Evolutionary conservation across 2,888 invertebrate species (phyloP).

Genomic region (Orthosia gothica): DNA sequence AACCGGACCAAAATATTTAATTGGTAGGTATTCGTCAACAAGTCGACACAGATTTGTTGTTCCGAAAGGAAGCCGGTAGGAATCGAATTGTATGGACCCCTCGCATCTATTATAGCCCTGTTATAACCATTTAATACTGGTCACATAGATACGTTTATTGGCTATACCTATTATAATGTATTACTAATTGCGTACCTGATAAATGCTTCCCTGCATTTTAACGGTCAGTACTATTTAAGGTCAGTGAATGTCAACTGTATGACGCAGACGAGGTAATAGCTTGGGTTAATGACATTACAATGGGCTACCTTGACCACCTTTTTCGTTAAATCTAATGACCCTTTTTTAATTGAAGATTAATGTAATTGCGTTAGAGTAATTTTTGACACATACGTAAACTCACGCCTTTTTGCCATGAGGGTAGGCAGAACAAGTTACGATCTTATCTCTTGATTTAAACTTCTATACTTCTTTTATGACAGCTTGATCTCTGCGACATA

Average conservation of each 20-base stretch:
- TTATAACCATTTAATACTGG: not conserved
- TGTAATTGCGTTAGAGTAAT: not conserved
- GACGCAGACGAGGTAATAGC: slow-evolving; percentile 27
- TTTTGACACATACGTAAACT: no score
- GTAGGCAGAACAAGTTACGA: no score
- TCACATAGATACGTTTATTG: not conserved
- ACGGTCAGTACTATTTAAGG: slow-evolving; percentile 7
- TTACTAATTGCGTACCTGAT: no score
- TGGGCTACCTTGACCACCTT: slow-evolving; percentile 45
- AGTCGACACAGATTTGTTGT: not conserved
- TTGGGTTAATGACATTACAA: slow-evolving; percentile 42
- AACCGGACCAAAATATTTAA: no score
- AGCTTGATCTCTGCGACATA: no score
- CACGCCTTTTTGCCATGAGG: no score
- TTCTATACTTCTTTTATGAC: no score
- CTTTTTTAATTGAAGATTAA: not conserved
- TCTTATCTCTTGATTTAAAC: no score
- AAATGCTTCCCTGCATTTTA: not conserved
- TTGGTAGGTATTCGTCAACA: no score
- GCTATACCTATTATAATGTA: no score
- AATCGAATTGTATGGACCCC: not conserved
- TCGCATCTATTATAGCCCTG: not conserved
- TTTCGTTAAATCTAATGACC: slow-evolving; percentile 9
- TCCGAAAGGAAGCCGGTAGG: not conserved
- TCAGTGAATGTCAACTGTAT: slow-evolving; percentile 37